Percentiles rank a stretch among this genome's conserved stretches.
phyloP scores from a whole-genome alignment of 2,888 invertebrate species.

The Esperia sulphurella region DNA sequence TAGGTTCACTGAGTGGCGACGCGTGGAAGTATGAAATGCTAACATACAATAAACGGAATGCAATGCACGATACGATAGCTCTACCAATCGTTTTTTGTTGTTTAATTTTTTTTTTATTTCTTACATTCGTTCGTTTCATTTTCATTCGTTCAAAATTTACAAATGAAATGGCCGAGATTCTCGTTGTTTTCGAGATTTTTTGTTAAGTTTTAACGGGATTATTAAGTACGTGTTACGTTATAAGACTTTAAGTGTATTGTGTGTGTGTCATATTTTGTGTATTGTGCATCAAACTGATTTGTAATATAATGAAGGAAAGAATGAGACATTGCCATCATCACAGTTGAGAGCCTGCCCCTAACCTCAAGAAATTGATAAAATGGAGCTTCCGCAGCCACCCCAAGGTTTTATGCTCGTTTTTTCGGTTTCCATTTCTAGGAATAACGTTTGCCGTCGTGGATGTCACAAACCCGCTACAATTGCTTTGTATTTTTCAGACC shows the following conservation, averaged over 20 bases:
- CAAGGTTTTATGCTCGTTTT: constrained; percentile 66
- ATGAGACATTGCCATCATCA: not conserved
- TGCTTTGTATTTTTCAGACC: constrained; percentile 84
- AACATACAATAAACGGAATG: not conserved
- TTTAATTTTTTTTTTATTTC: not conserved
- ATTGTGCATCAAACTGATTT: not conserved
- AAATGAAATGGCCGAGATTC: constrained; percentile 35
- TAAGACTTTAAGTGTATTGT: not conserved
- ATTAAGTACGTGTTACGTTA: not conserved
- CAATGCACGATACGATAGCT: not conserved
- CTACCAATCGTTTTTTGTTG: too few relatives aligned
- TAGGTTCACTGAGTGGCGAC: too few relatives aligned
- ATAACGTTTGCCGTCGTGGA: too few relatives aligned
- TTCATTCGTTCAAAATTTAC: not conserved
- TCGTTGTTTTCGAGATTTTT: constrained; percentile 15
- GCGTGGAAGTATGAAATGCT: not conserved
- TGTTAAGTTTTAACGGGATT: constrained; percentile 9
- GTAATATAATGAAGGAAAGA: not conserved
- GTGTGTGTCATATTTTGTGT: not conserved
- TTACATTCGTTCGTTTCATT: not conserved
- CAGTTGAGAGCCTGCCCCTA: constrained; percentile 25
- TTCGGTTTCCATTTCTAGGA: too few relatives aligned
- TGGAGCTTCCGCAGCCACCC: constrained; percentile 80
- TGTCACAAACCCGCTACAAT: not conserved
- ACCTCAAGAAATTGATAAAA: constrained; percentile 57